Evolutionary conservation across 2,797 vertebrate species (phyloP), one percentile per base, ranked within the genome.

Genomic region (Lagodon rhomboides): DNA sequence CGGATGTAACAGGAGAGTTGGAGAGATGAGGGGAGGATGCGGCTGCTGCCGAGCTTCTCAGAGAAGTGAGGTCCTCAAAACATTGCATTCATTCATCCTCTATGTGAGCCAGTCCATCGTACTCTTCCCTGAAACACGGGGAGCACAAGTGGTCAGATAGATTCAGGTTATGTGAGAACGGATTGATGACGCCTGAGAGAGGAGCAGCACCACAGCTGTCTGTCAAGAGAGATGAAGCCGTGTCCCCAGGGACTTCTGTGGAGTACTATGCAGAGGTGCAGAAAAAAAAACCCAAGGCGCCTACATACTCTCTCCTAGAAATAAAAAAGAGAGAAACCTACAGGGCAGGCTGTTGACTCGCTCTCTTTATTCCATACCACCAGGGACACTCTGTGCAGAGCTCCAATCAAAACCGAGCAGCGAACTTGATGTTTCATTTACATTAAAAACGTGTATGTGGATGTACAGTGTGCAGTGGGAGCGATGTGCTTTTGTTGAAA

Each of bases 181-280:
- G 69, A 76, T 17, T 80, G 80, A 81, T 87, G 83, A 87, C 69
- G 68, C 65, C 16, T 56, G 66, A 34, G 55, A 73, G 75, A 77
- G 5, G 70, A 84, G 68, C 75, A 22, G 60, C 63, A 62, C 56
- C 71, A 41, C 74, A 90, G 80, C 81, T 90, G 89, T 77, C 88
- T 85, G 73, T 92, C 92, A 91, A 67, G 56, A 49, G 34, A 83
- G 66, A 75, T 49, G 71, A 79, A 85, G 49, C 62, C 62, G 74
- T 41, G 41, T 81, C 83, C 79, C 77, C 30, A 34, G 79, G 82
- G 83, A 25, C 67, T 71, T 76, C 67, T 63, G 68, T 68, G 56
- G 49, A 76, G 65, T 79, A 76, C 49, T 86, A 85, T 80, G 82
- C 83, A 89, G 83, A 85, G 72, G 69, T 85, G 76, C 56, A 54